Evolutionary conservation across 2,797 vertebrate species (phyloP).

Genomic region (Sibirionetta formosa): DNA sequence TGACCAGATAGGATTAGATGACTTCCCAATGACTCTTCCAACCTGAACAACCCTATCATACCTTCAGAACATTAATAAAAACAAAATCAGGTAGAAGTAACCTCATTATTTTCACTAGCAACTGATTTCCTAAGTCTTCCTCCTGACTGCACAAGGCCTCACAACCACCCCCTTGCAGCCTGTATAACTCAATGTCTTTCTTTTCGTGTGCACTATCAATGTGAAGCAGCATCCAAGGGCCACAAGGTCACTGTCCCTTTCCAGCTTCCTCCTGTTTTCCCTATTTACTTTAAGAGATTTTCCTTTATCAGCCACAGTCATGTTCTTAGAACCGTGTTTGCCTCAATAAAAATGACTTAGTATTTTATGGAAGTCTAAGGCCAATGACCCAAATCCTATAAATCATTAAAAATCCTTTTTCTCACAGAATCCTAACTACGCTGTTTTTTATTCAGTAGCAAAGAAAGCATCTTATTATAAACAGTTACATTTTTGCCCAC

Average conservation of each 20-base stretch:
- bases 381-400: slow-evolving; percentile 38
- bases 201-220: neutral
- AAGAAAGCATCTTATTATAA: slow-evolving; percentile 61
- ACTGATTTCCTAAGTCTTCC: neutral
- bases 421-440: slow-evolving; percentile 27
- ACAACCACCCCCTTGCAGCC: neutral
- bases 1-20: neutral
- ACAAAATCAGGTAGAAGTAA: neutral
- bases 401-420: slow-evolving; percentile 62
- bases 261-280: neutral
- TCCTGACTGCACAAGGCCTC: neutral
- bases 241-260: neutral
- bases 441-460: slow-evolving; percentile 65
- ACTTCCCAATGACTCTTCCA: neutral
- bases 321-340: neutral
- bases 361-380: slow-evolving; percentile 43
- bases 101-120: neutral
- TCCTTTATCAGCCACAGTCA: neutral
- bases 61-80: neutral
- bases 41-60: neutral
- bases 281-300: neutral
- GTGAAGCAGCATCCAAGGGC: neutral
- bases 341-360: slow-evolving; percentile 43
- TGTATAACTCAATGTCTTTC: neutral
- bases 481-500: slow-evolving; percentile 68